Evolutionary conservation across 2,888 invertebrate species (phyloP).

Genomic region (Lasioglossum marginatum): DNA sequence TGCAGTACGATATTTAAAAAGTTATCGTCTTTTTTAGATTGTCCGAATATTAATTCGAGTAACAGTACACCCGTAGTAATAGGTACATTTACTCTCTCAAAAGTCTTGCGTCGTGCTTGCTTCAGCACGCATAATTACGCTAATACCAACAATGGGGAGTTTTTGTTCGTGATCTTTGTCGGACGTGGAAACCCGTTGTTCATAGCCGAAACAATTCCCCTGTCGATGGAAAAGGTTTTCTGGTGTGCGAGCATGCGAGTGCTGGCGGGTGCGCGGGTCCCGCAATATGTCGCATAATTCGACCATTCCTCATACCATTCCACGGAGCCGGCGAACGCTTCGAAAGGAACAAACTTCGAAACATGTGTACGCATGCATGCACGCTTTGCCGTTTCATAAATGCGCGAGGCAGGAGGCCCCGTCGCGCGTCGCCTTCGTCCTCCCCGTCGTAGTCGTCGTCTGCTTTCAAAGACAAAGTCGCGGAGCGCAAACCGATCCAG

Average conservation of each 20-base stretch:
- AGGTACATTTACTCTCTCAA: no score
- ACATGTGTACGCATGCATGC: slow-evolving; percentile 66
- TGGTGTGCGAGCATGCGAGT: slow-evolving; percentile 37
- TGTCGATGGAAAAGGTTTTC: slow-evolving; percentile 65
- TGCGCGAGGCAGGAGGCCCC: slow-evolving; percentile 48
- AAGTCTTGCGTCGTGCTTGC: neutral
- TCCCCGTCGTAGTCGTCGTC: slow-evolving; percentile 22
- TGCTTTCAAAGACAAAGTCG: slow-evolving; percentile 60
- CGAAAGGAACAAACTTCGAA: slow-evolving; percentile 66
- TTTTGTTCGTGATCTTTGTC: neutral
- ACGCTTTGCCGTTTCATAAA: slow-evolving; percentile 67
- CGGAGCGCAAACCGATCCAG: slow-evolving; percentile 64
- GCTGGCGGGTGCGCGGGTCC: slow-evolving; percentile 45
- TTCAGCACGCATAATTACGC: slow-evolving; percentile 21
- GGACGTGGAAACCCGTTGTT: slow-evolving; percentile 8
- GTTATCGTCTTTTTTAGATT: no score
- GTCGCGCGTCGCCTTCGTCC: neutral
- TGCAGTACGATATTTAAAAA: no score
- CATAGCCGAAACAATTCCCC: slow-evolving; percentile 61
- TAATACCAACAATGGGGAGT: slow-evolving; percentile 20
- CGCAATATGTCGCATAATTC: slow-evolving; percentile 80
- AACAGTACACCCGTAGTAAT: no score
- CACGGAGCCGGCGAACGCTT: slow-evolving; percentile 28
- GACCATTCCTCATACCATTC: slow-evolving; percentile 75
- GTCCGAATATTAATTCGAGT: no score